Base-by-base conservation (phyloP, 2,888 invertebrate species). In the Ischnus inquisitorius region DNA sequence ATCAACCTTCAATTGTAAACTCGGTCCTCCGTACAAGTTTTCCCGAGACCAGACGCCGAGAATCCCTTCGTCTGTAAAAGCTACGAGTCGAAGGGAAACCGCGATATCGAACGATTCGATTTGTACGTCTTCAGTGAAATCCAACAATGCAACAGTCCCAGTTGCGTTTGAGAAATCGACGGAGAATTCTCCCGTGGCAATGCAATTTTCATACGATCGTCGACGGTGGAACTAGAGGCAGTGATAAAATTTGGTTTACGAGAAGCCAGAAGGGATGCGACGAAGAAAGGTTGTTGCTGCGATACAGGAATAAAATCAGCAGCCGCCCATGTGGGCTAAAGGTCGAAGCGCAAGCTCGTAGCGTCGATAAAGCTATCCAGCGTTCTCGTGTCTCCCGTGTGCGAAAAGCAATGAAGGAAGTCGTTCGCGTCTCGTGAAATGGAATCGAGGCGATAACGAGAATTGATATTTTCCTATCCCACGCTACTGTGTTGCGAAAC, bases 341-440 rank as follows among this genome's bases (percentile, higher is more conserved):
- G 28, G 54, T 76, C 62, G 64, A 75, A 57, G 54, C 43, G 54
- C 62, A 41, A 46, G 54, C 57, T 19, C 48, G 64, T 19, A 28
- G 22, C 76, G 34, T 8, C 34, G 76, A 77, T 71, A 81, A 81
- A 76, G 54, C 16, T 39, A 65, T 25, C 57, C 67, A 16, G 12
- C 34, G 54, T 14, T 8, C 67, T 28, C 57, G 76, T 67, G 39
- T 76, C 57, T 71, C 71, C 54, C 69, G 64, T 62, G 68, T 41
- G 67, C n/a, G 28, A 76, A n/a, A 54, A 81, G 69, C 71, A 64
- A 71, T 71, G 64, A 51, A 48, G 71, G 79, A 79, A 79, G 72
- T 79, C 79, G 79, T 79, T 77, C 28, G 54, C 57, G 76, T 57
- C 71, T 69, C 81, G 81, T 81, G 76, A 81, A 81, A 81, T 76